A percentile compares a stretch with the other conserved stretches of the same genome.
phyloP scores from a whole-genome alignment of 2,888 invertebrate genomes.

The Orchesella flavescens region DNA sequence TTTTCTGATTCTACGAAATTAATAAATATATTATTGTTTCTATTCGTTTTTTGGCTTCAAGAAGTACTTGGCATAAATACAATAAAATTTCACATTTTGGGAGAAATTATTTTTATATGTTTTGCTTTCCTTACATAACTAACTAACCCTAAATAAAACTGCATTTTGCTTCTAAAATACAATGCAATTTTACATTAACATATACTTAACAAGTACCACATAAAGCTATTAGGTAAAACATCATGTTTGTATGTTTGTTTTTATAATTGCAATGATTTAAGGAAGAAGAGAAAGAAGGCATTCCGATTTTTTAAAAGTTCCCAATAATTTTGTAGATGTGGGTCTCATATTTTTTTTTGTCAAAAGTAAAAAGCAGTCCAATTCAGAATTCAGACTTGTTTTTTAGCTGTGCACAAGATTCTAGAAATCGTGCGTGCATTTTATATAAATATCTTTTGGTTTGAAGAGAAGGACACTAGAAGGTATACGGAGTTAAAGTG shows the following conservation, averaged over 20 bases:
- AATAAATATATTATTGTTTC: too few relatives aligned
- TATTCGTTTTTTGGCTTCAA: too few relatives aligned
- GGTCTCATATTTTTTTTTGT: not conserved
- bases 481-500: too few relatives aligned
- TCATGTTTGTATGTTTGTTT: not conserved
- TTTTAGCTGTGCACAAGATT: not conserved
- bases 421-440: not conserved
- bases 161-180: too few relatives aligned
- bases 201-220: too few relatives aligned
- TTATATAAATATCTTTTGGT: conserved; percentile 2
- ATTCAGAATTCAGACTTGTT: not conserved
- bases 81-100: not conserved
- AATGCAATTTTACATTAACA: too few relatives aligned
- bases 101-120: not conserved
- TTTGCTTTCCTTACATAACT: too few relatives aligned
- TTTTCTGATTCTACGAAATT: too few relatives aligned
- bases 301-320: conserved; percentile 3
- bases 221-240: not conserved
- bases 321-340: not conserved
- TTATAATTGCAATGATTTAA: not conserved
- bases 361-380: not conserved
- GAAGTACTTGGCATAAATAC: too few relatives aligned
- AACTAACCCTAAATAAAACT: too few relatives aligned
- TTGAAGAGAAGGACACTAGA: not conserved
- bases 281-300: conserved; percentile 5